Base-by-base conservation (phyloP, 1,140 invertebrate species). In the Solenopsis invicta region DNA sequence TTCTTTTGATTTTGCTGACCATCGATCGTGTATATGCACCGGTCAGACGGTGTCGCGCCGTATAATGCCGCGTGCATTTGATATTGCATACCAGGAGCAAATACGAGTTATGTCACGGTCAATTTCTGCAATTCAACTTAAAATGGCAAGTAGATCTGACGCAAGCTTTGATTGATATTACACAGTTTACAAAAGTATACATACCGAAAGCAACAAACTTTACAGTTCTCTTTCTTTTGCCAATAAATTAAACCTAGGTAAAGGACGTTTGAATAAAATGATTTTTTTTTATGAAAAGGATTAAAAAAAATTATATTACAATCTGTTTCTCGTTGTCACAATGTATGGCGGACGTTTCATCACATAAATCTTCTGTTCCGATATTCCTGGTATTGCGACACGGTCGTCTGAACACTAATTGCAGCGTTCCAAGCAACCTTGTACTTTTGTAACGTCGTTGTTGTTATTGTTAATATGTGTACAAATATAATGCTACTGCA, bases 101-200 rank as follows among this genome's bases (percentile, higher is more conserved):
- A 37, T n/a, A 13, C 12, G 18, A 48, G 52, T 82, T 72, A 72
- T 48, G 48, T 72, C 78, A 81, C n/a, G 21, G 18, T 56, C 48
- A 54, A 1, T 69, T 67, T 56, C 24, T 59, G 66, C 6, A 16
- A 48, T 67, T 54, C 29, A 5, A 59, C 37, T 59, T 72, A 8
- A 59, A 56, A 56, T 52, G 12, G 18, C n/a, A 80, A 78, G 12
- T n/a, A 29, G 64, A 16, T 16, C 62, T 24, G n/a, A 34, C 9
- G 78, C 12, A 24, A 72, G 18, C 18, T 48, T 72, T 16, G 4
- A 67, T 52, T 54, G 52, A 74, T n/a, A 82, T 82, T 34, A 82
- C n/a, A 2, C 6, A 5, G 34, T 9, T 1, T 2, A 12, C 45
- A 29, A 34, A n/a, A 66, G 10, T 21, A n/a, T n/a, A 61, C 21